These are phyloP conservation scores for Tachyglossus aculeatus DNA, from an alignment of 2,797 vertebrate genomes.

Conservation along the genomic window DNA sequence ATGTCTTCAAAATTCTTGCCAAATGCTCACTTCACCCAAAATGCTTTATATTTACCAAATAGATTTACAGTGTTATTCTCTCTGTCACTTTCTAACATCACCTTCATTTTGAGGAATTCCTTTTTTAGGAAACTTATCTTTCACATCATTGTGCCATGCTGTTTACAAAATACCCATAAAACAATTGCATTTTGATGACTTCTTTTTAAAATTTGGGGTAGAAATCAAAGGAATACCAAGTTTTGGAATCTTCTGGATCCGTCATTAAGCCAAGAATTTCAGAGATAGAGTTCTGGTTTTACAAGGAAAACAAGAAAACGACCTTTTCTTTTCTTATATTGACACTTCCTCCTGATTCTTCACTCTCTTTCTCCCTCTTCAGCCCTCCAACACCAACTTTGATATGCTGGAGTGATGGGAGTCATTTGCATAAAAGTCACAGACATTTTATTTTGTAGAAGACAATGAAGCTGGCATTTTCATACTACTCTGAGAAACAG, in stretches of 20 bases:
- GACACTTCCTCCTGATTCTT: too few species aligned
- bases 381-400: too few species aligned
- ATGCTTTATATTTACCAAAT: neutral
- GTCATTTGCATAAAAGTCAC: too few species aligned
- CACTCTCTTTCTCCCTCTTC: too few species aligned
- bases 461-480: too few species aligned
- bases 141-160: neutral
- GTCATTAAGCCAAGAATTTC: constrained; percentile 37
- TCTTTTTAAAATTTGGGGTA: constrained; percentile 29
- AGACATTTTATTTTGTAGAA: too few species aligned
- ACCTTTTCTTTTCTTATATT: too few species aligned
- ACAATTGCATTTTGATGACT: constrained; percentile 27
- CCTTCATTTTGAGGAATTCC: constrained; percentile 18
- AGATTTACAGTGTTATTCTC: neutral
- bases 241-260: neutral
- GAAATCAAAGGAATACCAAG: constrained; percentile 29
- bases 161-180: constrained; percentile 23
- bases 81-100: neutral
- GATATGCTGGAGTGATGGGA: too few species aligned
- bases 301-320: too few species aligned
- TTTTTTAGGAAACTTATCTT: constrained; percentile 22
- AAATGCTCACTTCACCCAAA: fast-evolving
- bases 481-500: too few species aligned
- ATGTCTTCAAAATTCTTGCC: neutral
- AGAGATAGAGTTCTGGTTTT: too few species aligned